Conservation (phyloP, 64 coral and sea anemone species). For the Montipora sp. region DNA sequence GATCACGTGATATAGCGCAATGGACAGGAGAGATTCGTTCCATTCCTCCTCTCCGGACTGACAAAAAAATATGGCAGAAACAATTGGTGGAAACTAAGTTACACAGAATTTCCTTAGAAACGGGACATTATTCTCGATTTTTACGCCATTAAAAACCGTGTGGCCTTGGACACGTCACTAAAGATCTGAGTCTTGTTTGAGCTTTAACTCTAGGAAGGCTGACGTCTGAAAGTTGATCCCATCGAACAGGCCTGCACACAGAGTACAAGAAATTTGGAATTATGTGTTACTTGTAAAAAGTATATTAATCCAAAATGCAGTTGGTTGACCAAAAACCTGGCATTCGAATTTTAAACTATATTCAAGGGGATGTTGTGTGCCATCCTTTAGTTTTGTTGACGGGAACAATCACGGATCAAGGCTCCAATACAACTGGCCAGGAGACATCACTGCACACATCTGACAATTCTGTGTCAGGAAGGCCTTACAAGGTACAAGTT, state of each 20-base stretch:
- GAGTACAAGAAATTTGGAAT: not conserved
- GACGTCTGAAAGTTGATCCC: not conserved
- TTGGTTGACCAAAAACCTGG: not conserved
- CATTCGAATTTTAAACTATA: constrained; percentile 76
- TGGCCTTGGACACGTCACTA: constrained; percentile 47
- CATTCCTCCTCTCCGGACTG: not conserved
- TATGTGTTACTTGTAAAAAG: too few relatives aligned
- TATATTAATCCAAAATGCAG: not conserved
- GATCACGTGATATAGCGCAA: constrained; percentile 15
- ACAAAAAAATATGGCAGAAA: constrained; percentile 41
- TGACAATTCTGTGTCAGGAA: not conserved
- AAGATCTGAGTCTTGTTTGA: not conserved
- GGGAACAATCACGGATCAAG: constrained; percentile 25
- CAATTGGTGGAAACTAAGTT: not conserved
- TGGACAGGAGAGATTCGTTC: not conserved
- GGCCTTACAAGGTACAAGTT: not conserved
- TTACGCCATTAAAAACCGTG: not conserved
- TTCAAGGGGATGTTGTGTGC: constrained; percentile 56
- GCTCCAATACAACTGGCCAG: not conserved
- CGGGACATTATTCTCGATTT: not conserved
- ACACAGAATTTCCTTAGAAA: constrained; percentile 25
- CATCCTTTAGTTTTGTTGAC: constrained; percentile 83
- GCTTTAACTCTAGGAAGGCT: too few relatives aligned
- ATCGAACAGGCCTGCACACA: not conserved
- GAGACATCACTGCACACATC: not conserved